A percentile compares a stretch with the other conserved stretches of the same genome.
These are phyloP conservation scores for Coelopa pilipes DNA, from an alignment of 2,888 invertebrate genomes.

Conservation along the genomic window DNA sequence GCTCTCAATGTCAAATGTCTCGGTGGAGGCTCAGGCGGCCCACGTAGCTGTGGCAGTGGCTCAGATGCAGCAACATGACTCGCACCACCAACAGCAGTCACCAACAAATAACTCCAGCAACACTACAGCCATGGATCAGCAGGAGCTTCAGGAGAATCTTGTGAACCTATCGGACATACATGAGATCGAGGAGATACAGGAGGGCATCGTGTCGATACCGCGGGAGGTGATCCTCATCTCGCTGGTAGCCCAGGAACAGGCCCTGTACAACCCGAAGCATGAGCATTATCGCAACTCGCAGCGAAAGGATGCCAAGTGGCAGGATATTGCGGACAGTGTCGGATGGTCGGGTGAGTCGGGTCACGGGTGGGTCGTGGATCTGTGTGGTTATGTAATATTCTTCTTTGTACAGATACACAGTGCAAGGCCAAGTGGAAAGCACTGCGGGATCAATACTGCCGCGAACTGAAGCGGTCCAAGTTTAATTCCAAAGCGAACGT, in stretches of 20 bases:
- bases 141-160: slow-evolving; percentile 44
- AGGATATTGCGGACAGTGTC: slow-evolving; percentile 55
- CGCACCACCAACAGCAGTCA: slow-evolving; percentile 21
- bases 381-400: neutral
- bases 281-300: slow-evolving; percentile 58
- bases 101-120: neutral
- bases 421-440: slow-evolving; percentile 65
- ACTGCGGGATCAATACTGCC: slow-evolving; percentile 63
- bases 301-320: slow-evolving; percentile 60
- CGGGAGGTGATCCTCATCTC: slow-evolving; percentile 59
- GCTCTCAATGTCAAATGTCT: slow-evolving; percentile 38
- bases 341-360: slow-evolving; percentile 58
- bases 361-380: neutral
- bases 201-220: slow-evolving; percentile 51
- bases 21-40: slow-evolving; percentile 40
- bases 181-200: slow-evolving; percentile 48
- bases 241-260: slow-evolving; percentile 59
- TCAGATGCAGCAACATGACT: slow-evolving; percentile 15
- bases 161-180: slow-evolving; percentile 51
- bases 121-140: slow-evolving; percentile 40
- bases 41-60: slow-evolving; percentile 27
- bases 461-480: slow-evolving; percentile 61
- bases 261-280: slow-evolving; percentile 62
- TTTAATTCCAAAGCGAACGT: slow-evolving; percentile 56
- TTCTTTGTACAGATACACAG: slow-evolving; percentile 50